Base-by-base conservation (phyloP, 2,113 vertebrate genomes). In the Siniperca knerii region DNA sequence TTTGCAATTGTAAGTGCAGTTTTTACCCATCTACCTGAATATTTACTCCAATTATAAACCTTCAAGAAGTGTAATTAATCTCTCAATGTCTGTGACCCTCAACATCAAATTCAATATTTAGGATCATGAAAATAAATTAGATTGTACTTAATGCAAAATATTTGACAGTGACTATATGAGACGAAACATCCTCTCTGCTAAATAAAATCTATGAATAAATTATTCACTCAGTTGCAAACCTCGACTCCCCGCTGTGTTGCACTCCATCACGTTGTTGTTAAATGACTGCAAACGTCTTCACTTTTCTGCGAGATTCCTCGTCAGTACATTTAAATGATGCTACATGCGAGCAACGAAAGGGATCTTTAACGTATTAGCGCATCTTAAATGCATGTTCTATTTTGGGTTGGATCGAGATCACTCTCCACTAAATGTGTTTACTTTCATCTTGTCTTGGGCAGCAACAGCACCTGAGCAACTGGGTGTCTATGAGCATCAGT, bases 201-300 rank as follows among this genome's bases (percentile, higher is more conserved):
- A 87, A 89, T 87, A 70, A 85, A 88, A 79, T 65, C 78, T 52
- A 90, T 86, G 81, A 88, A 90, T 91, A 86, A 90, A 93, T 92
- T 21, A 91, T 91, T 50, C 87, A 86, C 84, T 91, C 66, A 64
- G 82, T 85, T 83, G 89, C 88, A 86, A 80, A 83, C 78, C 86
- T 85, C n/a, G 21, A 65, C 84, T 69, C 66, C 90, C 88, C 9
- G 1, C 82, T 40, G 77, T 2, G 64, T 35, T 76, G 68, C 61
- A 18, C 79, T 75, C 80, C 82, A 83, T 78, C 29, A 29, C 29
- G 85, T 4, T 81, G 57, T 25, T 64, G 74, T 65, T 82, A 60
- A 86, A 79, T 61, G 78, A 61, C 75, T 81, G 79, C 21, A 42
- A 79, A 85, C 73, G 61, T 54, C 66, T 66, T 52, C 69, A 73